Conservation (phyloP, 2,888 invertebrate species). For the Hoplodrina blanda region DNA sequence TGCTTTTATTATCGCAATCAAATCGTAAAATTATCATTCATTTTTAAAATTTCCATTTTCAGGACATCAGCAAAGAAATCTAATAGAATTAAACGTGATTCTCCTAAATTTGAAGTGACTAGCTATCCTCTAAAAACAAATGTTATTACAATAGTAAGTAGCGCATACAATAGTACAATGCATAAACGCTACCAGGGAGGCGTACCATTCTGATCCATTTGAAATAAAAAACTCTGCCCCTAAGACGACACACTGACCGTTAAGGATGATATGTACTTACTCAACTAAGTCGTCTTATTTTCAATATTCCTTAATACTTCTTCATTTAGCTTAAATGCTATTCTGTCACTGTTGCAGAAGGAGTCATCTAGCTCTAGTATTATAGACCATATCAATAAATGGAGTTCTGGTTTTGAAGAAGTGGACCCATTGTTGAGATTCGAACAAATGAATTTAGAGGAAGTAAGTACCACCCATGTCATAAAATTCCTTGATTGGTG, state of each 20-base stretch:
- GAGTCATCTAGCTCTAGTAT: constrained; percentile 76
- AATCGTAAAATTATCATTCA: neutral
- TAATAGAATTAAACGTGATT: constrained; percentile 59
- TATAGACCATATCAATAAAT: constrained; percentile 83
- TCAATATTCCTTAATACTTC: neutral
- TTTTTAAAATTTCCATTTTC: constrained; percentile 51
- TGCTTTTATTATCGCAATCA: neutral
- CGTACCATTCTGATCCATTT: neutral
- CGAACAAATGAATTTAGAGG: constrained; percentile 82
- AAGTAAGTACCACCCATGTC: constrained; percentile 68
- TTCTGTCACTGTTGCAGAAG: constrained; percentile 72
- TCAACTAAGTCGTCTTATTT: neutral
- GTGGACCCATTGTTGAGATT: constrained; percentile 84
- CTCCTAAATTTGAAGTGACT: constrained; percentile 80
- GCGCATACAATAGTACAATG: neutral
- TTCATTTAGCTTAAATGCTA: constrained; percentile 1
- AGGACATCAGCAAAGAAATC: constrained; percentile 74
- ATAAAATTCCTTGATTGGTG: neutral
- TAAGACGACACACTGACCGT: too few species aligned
- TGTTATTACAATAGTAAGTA: constrained; percentile 74
- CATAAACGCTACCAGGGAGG: neutral
- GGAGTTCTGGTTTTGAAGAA: constrained; percentile 86
- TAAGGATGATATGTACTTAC: neutral
- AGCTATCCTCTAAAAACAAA: constrained; percentile 83
- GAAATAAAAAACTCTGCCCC: neutral